Evolutionary conservation across 2,113 vertebrate species (phyloP), one percentile per base, ranked within the genome.

Genomic region (Entomyzon cyanotis): DNA sequence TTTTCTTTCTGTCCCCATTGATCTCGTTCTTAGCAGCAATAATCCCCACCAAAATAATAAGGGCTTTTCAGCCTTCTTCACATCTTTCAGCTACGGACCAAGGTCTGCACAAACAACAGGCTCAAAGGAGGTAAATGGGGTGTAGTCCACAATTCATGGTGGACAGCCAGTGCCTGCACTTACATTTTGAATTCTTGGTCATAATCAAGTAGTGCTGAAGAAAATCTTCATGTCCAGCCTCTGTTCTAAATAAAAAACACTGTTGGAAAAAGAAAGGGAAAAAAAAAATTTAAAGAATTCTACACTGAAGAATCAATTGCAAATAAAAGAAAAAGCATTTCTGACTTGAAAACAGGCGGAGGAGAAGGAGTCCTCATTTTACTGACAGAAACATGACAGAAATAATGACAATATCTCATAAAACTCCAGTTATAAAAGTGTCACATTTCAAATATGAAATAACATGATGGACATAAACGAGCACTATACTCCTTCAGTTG

Each of bases 211-310:
- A 77, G 39, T 8, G 28, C 7, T 60, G 52, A 89, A 79, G 47
- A 69, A 74, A 76, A 41, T 16, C 12, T 52, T 33, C 8, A 16
- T 9, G 8, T 65, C 37, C 10, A n/a, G 35, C 9, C 15, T 77
- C 25, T 22, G 2, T 64, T 67, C 62, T 62, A 74, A 92, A 75
- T 35, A 50, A 81, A 91, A 78, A 19, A 3, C 7, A 44, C 3
- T 25, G 11, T 2, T 52, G 2, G 2, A 4, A 8, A 68, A 82
- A n/a, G 4, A 42, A 30, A 35, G 4, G 4, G 7, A 23, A 18
- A 24, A 37, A n/a, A n/a, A n/a, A n/a, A n/a, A n/a, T n/a, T n/a
- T n/a, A n/a, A n/a, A n/a, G n/a, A n/a, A n/a, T 37, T 37, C 37
- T 37, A 37, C 37, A 37, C 37, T 35, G 10, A 18, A 80, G 12